Base-by-base conservation (phyloP, 2,113 vertebrate species). In the Lynx canadensis region DNA sequence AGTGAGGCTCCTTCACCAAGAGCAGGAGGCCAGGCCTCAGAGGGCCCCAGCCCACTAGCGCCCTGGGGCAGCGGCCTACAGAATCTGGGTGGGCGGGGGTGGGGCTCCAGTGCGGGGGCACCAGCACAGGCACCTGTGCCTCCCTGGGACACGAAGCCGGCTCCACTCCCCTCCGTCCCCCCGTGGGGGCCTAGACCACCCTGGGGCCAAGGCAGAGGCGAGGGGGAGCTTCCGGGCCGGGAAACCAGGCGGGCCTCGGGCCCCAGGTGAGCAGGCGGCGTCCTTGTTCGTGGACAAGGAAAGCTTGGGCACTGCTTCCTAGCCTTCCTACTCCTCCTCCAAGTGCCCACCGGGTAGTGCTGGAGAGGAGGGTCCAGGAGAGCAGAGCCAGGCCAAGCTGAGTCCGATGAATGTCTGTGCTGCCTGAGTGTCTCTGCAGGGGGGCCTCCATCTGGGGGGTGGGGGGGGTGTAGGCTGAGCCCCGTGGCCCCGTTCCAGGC, bases 281-380 rank as follows among this genome's bases (percentile, higher is more conserved):
- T 23, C 48, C 19, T 50, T 4, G 3, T n/a, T 21, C 13, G 0
- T 1, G 18, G 31, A 57, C 12, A 4, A 36, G 57, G 21, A 82
- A 29, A 4, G 21, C 15, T 57, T 0, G 1, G 16, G 78, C 45
- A 10, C 21, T 0, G 0, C 0, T 12, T 36, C 21, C 4, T 0
- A 52, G 21, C 74, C 52, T 8, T n/a, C n/a, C n/a, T n/a, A n/a
- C 1, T 5, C 16, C 16, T 79, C 55, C 69, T 48, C 38, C 33
- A 23, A 1, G 71, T 4, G 25, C 78, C 79, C 31, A 6, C 19
- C 5, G 0, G 12, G 6, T 1, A 29, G 45, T 8, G 9, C 36
- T 1, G 0, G 29, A 63, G 41, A n/a, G 33, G 81, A 31, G 41
- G 29, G 16, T 29, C 0, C 4, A 0, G 65, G 68, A 23, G 9